Conservation (phyloP, 2,797 vertebrate species). For the Eospalax fontanierii region DNA sequence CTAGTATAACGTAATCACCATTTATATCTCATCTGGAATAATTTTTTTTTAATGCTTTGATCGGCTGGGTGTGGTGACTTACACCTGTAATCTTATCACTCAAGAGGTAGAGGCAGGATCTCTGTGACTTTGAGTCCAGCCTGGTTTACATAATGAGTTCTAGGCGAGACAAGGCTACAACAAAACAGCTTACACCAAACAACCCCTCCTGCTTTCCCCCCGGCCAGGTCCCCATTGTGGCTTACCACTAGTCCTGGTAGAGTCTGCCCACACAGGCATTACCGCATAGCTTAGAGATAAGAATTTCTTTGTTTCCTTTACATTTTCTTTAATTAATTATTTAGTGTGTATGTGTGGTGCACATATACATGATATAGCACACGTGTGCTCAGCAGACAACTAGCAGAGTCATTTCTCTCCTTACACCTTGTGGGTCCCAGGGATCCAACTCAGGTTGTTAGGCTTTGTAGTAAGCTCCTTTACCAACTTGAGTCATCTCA, state of each 20-base stretch:
- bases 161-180: no score
- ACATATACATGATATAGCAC: no score
- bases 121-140: background rate
- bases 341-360: no score
- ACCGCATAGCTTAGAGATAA: background rate
- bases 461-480: background rate
- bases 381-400: background rate
- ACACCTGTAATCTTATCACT: background rate
- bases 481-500: background rate
- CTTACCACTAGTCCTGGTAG: background rate
- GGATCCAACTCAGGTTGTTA: background rate
- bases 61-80: background rate
- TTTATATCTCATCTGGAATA: constrained; percentile 14
- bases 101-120: background rate
- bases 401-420: background rate
- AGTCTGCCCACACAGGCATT: background rate
- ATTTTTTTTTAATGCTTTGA: background rate
- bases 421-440: background rate
- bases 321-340: no score
- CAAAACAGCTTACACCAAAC: background rate
- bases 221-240: background rate
- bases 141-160: background rate
- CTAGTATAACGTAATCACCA: constrained; percentile 20
- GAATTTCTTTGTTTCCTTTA: background rate
- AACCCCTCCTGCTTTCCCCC: background rate